These are phyloP conservation scores for Gymnoscopelus braueri DNA, from an alignment of 2,797 vertebrate species.

Conservation along the genomic window DNA sequence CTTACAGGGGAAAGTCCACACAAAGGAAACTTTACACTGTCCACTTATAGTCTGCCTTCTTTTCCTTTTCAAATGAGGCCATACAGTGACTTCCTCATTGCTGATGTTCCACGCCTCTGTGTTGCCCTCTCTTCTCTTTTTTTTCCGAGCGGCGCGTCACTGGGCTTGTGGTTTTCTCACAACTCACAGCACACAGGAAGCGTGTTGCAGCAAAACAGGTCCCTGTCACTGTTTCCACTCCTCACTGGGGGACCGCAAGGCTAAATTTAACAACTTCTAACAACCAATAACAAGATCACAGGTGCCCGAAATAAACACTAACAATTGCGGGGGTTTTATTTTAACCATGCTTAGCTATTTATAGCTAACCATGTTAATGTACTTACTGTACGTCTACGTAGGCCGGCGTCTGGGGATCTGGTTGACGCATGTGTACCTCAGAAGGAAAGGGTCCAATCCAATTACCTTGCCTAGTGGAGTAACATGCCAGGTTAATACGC, in stretches of 20 bases:
- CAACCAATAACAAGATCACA: constrained; percentile 78
- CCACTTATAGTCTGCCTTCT: constrained; percentile 61
- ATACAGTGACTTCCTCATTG: constrained; percentile 80
- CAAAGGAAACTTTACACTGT: constrained; percentile 71
- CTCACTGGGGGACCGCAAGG: constrained; percentile 75
- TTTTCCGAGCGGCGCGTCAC: constrained; percentile 79
- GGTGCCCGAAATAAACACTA: constrained; percentile 80
- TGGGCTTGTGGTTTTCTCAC: constrained; percentile 79
- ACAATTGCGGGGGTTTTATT: constrained; percentile 69
- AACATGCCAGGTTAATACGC: constrained; percentile 40
- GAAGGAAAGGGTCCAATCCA: constrained; percentile 69
- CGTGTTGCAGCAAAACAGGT: constrained; percentile 82
- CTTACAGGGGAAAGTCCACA: constrained; percentile 74
- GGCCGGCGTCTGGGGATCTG: constrained; percentile 70
- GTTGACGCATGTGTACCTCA: constrained; percentile 60
- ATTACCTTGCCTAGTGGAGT: constrained; percentile 49
- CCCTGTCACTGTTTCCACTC: constrained; percentile 86
- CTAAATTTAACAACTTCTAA: constrained; percentile 79
- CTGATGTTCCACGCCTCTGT: constrained; percentile 80
- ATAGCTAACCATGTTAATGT: constrained; percentile 71
- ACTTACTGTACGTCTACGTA: constrained; percentile 66
- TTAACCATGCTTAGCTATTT: constrained; percentile 77
- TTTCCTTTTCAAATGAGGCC: constrained; percentile 75
- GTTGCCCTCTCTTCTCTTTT: constrained; percentile 61
- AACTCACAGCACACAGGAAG: constrained; percentile 81